Evolutionary conservation across 2,888 invertebrate genomes (phyloP), one percentile per base, ranked within the genome.

Genomic region (Nomada flava): DNA sequence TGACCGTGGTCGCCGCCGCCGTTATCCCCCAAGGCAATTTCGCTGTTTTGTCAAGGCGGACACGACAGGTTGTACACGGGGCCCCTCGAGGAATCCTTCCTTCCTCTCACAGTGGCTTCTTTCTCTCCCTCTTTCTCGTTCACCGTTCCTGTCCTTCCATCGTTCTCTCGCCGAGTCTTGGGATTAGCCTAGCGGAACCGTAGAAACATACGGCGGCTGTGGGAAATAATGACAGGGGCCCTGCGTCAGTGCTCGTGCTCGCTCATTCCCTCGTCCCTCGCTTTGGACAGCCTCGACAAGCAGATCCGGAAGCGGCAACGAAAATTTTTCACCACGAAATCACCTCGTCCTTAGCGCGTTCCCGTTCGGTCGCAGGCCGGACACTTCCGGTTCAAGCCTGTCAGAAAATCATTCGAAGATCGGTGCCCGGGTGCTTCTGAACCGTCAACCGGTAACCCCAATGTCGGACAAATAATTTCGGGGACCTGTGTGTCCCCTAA

Each of bases 171-270:
- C 60, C 81, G 76, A 26, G 82, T 76, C 81, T 65, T 62, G 76
- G 69, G 86, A 70, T 88, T 86, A 87, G 81, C 87, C 86, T 89
- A 90, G 89, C 89, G 89, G 91, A 92, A 92, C 92, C 90, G 90
- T 91, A 90, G 92, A 92, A 93, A 93, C 93, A 93, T 92, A 93
- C 92, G 93, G 92, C 91, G 90, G 91, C 90, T 91, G 90, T 89
- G 89, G 89, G 90, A 91, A 92, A 91, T 93, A 92, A 93, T 93
- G 92, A 93, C 92, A 91, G 92, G 91, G 89, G 89, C 88, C 84
- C 85, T 72, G 74, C 76, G 73, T 76, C 84, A 29, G 76, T 79
- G 75, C 63, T 55, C 80, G 71, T 81, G 76, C 76, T 64, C 85
- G 76, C 65, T 71, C 87, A 72, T 62, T 77, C 75, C 74, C 67